These are phyloP conservation scores for Polyploca ridens DNA, from an alignment of 2,888 invertebrate species.

Conservation along the genomic window DNA sequence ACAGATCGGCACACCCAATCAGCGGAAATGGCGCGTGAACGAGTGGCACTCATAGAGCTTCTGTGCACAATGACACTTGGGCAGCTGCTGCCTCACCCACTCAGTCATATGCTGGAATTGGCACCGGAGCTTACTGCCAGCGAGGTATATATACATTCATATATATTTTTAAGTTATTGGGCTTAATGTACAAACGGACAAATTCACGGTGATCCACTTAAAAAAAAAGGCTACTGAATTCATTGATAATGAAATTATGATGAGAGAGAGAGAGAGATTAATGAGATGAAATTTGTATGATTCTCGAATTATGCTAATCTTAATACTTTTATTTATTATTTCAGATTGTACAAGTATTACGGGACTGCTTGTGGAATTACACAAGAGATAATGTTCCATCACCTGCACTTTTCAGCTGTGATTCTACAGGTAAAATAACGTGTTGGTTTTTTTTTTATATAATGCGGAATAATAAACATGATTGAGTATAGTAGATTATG, in stretches of 20 bases:
- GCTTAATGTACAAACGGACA: too few species aligned
- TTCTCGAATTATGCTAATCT: too few species aligned
- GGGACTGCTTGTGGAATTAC: conserved; percentile 95
- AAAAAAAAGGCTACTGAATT: too few species aligned
- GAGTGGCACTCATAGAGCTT: conserved; percentile 83
- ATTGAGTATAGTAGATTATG: too few species aligned
- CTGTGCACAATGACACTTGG: conserved; percentile 93
- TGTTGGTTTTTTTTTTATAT: too few species aligned
- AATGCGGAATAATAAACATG: too few species aligned
- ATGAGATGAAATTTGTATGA: too few species aligned
- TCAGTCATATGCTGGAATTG: conserved; percentile 90
- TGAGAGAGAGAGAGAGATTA: too few species aligned
- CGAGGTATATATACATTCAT: conserved; percentile 77
- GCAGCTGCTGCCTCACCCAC: conserved; percentile 93
- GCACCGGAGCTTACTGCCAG: conserved; percentile 89
- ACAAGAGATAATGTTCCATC: conserved; percentile 95
- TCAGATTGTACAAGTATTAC: conserved; percentile 90
- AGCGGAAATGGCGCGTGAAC: conserved; percentile 64
- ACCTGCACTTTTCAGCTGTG: conserved; percentile 90
- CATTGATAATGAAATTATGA: too few species aligned
- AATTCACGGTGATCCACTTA: too few species aligned
- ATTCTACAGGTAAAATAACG: conserved; percentile 79
- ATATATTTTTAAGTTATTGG: too few species aligned
- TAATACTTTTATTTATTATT: conserved; percentile 29
- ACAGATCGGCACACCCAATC: conserved; percentile 64